These are phyloP conservation scores for Gasteruption jaculator DNA, from an alignment of 2,888 invertebrate genomes.

Conservation along the genomic window DNA sequence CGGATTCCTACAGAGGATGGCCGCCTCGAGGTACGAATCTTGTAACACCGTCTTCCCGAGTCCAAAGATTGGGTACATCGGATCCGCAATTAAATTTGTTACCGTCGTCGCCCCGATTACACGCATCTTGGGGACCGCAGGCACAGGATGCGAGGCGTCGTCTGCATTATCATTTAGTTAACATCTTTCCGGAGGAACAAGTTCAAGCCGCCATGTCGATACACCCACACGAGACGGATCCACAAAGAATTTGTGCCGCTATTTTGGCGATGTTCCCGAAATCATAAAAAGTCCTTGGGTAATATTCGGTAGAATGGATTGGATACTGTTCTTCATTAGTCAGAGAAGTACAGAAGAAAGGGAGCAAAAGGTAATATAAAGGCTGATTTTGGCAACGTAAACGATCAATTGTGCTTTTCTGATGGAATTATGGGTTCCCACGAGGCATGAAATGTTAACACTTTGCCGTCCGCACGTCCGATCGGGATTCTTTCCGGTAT, in stretches of 20 bases:
- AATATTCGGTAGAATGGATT: too few species aligned
- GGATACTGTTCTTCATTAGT: too few species aligned
- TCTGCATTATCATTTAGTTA: conserved; percentile 84
- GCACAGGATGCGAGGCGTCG: conserved; percentile 67
- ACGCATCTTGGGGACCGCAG: conserved; percentile 31
- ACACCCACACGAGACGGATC: conserved; percentile 84
- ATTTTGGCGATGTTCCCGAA: conserved; percentile 73
- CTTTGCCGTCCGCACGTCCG: too few species aligned
- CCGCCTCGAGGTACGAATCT: conserved; percentile 45
- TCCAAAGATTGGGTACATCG: conserved; percentile 53
- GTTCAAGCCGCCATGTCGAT: conserved; percentile 85
- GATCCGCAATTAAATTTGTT: conserved; percentile 63
- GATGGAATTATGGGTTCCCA: too few species aligned
- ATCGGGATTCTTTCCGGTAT: too few species aligned
- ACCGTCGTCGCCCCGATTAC: conserved; percentile 49
- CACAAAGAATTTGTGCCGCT: conserved; percentile 84
- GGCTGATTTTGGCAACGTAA: too few species aligned
- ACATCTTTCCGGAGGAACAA: conserved; percentile 85
- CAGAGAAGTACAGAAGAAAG: too few species aligned
- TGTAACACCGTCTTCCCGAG: conserved; percentile 37
- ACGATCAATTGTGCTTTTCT: too few species aligned
- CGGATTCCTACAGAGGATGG: conserved; percentile 60
- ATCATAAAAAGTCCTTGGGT: conserved; percentile 42
- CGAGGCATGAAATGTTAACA: too few species aligned
- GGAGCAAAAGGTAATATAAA: too few species aligned